Evolutionary conservation across 2,888 invertebrate genomes (phyloP), one percentile per base, ranked within the genome.

Genomic region (Cosmia pyralina): DNA sequence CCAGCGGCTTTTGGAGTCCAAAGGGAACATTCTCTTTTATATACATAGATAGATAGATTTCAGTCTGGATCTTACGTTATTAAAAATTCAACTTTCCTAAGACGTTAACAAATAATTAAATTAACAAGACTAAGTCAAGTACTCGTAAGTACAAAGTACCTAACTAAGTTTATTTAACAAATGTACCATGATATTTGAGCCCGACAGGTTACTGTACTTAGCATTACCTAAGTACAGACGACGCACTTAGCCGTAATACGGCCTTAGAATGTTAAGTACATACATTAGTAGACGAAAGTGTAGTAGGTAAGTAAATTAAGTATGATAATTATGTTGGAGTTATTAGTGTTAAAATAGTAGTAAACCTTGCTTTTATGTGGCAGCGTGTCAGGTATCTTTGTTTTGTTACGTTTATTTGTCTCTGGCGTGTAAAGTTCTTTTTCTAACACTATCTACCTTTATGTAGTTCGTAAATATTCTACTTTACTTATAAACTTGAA

Each of bases 231-330:
- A 69, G 66, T 67, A 72, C 44, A 65, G 34, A 34, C 22, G 60
- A 52, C 62, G 34, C 69, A 69, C 66, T 73, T 79, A 69, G 34
- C 46, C 8, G 53, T 73, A 79, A 79, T 69, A 44, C 15, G 34
- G 53, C 57, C 68, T 66, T 50, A 66, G 65, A 76, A 66, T 66
- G 38, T 81, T 66, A 66, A 81, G 52, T 38, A 72, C 60, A 50
- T 60, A 66, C 72, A 72, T 82, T 72, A 71, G 50, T 41, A 15
- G 60, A 53, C 67, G 65, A 53, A 8, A 41, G 7, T 41, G 41
- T 41, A 8, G 7, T 7, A 5, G 6, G 0, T 38, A 8, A 65
- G 53, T 82, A 58, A 52, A 82, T 72, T 58, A 58, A 67, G 57
- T 60, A 44, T 59, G 64, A 66, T 83, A 38, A 68, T 70, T 68